Conservation (phyloP, 1,140 invertebrate species). For the Saxidomus purpurata region DNA sequence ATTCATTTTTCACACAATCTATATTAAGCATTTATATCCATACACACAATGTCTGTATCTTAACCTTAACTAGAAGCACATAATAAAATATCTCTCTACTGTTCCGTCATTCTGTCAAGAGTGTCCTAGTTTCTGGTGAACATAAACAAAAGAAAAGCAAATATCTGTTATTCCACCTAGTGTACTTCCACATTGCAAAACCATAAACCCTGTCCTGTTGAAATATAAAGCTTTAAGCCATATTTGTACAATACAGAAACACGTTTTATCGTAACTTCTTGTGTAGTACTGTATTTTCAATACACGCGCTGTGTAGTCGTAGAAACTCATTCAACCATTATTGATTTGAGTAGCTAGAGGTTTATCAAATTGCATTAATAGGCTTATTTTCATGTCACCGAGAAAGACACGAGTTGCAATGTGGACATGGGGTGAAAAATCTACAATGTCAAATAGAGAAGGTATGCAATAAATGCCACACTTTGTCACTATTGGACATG, state of each 20-base stretch:
- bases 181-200: not conserved
- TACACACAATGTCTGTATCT: too few relatives aligned
- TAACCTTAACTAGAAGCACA: too few relatives aligned
- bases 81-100: too few relatives aligned
- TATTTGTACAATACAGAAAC: conserved; percentile 2
- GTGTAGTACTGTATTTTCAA: conserved; percentile 40
- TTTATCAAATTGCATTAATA: conserved; percentile 50
- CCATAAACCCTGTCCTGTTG: conserved; percentile 10
- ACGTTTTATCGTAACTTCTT: conserved; percentile 34
- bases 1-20: too few relatives aligned
- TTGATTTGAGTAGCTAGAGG: conserved; percentile 36
- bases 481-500: not conserved
- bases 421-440: not conserved
- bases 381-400: conserved; percentile 10
- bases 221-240: conserved; percentile 13
- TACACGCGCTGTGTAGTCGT: conserved; percentile 32
- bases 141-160: conserved; percentile 34
- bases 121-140: too few relatives aligned
- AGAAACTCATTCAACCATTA: conserved; percentile 58
- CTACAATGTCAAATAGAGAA: not conserved
- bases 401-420: not conserved
- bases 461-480: not conserved
- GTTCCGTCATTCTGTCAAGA: too few relatives aligned
- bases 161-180: not conserved
- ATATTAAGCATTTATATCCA: not conserved